These are phyloP conservation scores for Yponomeuta evonymella DNA, from an alignment of 2,888 invertebrate genomes.

Conservation along the genomic window DNA sequence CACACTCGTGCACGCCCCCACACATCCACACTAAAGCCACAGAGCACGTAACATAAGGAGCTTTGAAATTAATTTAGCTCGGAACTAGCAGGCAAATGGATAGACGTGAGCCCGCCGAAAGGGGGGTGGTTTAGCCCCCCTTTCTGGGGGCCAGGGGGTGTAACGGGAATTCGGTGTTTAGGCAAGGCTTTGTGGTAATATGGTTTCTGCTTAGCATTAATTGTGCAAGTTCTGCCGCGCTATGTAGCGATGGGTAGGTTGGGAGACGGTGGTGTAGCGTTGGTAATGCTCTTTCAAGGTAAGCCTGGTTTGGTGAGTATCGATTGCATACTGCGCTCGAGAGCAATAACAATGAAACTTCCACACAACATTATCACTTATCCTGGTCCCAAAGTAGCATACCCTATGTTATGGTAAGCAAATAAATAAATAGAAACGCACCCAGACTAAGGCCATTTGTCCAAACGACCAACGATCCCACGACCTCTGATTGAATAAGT, in stretches of 20 bases:
- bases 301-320: background rate
- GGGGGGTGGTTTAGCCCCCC: slow-evolving; percentile 37
- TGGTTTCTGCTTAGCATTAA: slow-evolving; percentile 62
- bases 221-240: slow-evolving; percentile 35
- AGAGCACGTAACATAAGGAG: slow-evolving; percentile 77
- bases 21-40: slow-evolving; percentile 67
- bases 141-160: slow-evolving; percentile 35
- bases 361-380: too few species aligned
- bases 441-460: too few species aligned
- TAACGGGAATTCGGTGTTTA: slow-evolving; percentile 70
- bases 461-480: too few species aligned
- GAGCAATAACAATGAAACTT: too few species aligned
- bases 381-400: too few species aligned
- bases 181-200: slow-evolving; percentile 67
- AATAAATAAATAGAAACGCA: too few species aligned
- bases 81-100: slow-evolving; percentile 77
- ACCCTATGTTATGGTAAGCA: too few species aligned
- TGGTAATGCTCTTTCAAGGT: background rate
- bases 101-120: slow-evolving; percentile 67
- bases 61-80: slow-evolving; percentile 77
- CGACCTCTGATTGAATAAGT: too few species aligned
- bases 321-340: too few species aligned
- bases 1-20: slow-evolving; percentile 42
- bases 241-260: background rate
- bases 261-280: background rate